Evolutionary conservation across 2,113 vertebrate genomes (phyloP), one percentile per base, ranked within the genome.

Genomic region (Todiramphus chloris): DNA sequence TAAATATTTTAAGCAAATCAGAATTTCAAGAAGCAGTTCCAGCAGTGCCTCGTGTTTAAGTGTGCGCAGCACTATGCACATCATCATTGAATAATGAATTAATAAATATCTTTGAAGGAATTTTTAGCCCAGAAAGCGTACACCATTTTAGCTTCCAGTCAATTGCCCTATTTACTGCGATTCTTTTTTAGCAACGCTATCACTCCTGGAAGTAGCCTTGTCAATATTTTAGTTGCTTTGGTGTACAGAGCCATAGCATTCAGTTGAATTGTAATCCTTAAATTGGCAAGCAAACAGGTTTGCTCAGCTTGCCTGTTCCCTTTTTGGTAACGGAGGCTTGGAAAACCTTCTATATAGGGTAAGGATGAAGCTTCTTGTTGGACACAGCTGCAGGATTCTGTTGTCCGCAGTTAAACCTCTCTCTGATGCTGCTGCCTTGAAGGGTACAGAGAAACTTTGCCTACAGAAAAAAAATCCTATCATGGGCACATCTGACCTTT

Each of bases 161-260:
- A 94, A 94, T 87, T 94, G 81, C 80, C 94, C 92, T 94, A 76
- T 96, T 96, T 97, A 96, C 81, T 46, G 62, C 17, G 31, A 43
- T 79, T n/a, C 16, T 79, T 93, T 96, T 96, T 95, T 92, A 95
- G 89, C 83, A 87, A n/a, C 0, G 0, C 62, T 79, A 69, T 89
- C 87, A 77, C 91, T 89, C 70, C 83, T 96, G 87, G 77, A 94
- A 93, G 96, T 84, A 85, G 77, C 81, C 81, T 94, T 97, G 95
- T 94, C 93, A 94, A 95, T 96, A 97, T 96, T 96, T 95, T 73
- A 95, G 96, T 74, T 82, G 91, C 87, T 96, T 77, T 89, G 96
- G 83, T 91, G 90, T 88, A 37, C 83, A 84, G 89, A 93, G 86
- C 89, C 81, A 11, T 56, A 87, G 94, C 69, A 33, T 87, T 55